Evolutionary conservation across 2,888 invertebrate genomes (phyloP).

Genomic region (Pheosia gnoma): DNA sequence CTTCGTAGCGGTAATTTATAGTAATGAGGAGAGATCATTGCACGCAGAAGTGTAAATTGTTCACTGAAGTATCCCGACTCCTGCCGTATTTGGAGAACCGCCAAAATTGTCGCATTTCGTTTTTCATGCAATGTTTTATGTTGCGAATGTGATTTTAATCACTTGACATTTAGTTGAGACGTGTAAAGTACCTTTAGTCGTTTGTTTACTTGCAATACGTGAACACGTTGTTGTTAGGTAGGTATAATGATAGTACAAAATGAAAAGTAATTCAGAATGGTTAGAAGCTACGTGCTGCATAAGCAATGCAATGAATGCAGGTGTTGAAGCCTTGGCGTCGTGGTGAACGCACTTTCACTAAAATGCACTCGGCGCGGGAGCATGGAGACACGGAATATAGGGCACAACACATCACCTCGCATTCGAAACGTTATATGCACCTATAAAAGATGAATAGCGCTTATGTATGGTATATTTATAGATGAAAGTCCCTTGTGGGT

Average conservation of each 20-base stretch:
- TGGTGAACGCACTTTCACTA: conserved; percentile 68
- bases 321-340: conserved; percentile 64
- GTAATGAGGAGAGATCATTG: conserved; percentile 76
- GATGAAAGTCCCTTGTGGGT: neutral
- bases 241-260: neutral
- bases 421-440: neutral
- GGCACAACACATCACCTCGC: conserved; percentile 23
- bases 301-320: conserved; percentile 42
- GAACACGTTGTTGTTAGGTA: neutral
- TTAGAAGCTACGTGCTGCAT: conserved; percentile 16
- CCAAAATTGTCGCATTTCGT: conserved; percentile 58
- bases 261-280: conserved; percentile 7
- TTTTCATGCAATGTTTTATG: conserved; percentile 43
- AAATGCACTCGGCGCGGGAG: conserved; percentile 44
- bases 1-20: conserved; percentile 70
- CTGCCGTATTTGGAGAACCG: conserved; percentile 56
- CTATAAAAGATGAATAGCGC: neutral
- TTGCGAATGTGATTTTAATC: conserved; percentile 49
- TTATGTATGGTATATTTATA: neutral
- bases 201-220: no score
- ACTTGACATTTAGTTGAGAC: conserved; percentile 28
- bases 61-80: conserved; percentile 50
- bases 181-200: conserved; percentile 3
- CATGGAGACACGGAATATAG: conserved; percentile 47
- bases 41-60: conserved; percentile 68